phyloP scores from a whole-genome alignment of 2,113 vertebrate genomes.

The Sula dactylatra region DNA sequence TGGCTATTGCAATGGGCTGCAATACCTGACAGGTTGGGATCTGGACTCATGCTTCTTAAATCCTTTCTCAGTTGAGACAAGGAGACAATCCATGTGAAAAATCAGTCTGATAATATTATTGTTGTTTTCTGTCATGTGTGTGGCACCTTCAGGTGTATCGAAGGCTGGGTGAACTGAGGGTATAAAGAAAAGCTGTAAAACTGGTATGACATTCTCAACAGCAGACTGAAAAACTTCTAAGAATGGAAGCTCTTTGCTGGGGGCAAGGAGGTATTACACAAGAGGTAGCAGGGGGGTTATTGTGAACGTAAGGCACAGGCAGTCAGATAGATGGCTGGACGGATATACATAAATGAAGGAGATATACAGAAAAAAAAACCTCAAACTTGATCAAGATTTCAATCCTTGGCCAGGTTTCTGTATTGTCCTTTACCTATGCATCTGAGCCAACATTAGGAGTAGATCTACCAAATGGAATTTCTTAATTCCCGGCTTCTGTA shows the following conservation, averaged over 20 bases:
- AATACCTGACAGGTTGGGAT: background rate
- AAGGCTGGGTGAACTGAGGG: background rate
- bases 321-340: background rate
- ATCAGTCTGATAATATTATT: background rate
- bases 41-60: background rate
- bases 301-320: background rate
- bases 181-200: background rate
- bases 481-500: background rate
- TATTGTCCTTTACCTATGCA: background rate
- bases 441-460: background rate
- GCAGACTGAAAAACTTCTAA: background rate
- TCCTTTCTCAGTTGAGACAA: background rate
- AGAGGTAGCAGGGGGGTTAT: background rate
- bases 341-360: background rate
- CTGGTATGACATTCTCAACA: background rate
- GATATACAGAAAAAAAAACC: background rate
- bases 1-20: background rate
- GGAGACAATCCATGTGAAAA: background rate
- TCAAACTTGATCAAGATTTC: background rate
- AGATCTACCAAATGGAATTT: background rate
- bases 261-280: background rate
- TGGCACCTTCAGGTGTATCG: background rate
- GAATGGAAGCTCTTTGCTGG: background rate
- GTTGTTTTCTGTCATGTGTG: background rate
- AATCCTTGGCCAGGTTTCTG: background rate